Evolutionary conservation across 2,888 invertebrate species (phyloP).

Genomic region (Heliconius cydno): DNA sequence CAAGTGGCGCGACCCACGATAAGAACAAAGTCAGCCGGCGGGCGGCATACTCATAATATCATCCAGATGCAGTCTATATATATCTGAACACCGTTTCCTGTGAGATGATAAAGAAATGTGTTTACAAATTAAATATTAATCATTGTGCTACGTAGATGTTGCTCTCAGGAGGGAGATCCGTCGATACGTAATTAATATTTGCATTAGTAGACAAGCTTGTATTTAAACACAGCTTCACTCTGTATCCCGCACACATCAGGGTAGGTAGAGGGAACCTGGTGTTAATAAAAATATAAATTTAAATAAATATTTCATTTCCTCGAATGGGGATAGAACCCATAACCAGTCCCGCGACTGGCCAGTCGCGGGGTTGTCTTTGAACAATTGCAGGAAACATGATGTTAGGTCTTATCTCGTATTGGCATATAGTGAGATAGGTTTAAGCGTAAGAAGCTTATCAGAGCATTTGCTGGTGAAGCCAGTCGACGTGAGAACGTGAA

Average conservation of each 20-base stretch:
- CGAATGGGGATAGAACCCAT: too few species aligned
- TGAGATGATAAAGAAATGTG: conserved; percentile 58
- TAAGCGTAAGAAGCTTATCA: conserved; percentile 35
- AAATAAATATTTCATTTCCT: too few species aligned
- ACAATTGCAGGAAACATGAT: conserved; percentile 46
- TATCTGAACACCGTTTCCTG: conserved; percentile 63
- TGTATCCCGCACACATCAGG: too few species aligned
- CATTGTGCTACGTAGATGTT: conserved; percentile 33
- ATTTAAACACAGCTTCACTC: too few species aligned
- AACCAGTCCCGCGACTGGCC: too few species aligned
- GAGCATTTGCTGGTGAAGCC: conserved; percentile 36
- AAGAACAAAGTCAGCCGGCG: conserved; percentile 62
- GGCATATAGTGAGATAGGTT: conserved; percentile 35
- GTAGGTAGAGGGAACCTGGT: too few species aligned
- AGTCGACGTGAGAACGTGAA: conserved; percentile 64
- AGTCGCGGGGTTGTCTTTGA: neutral
- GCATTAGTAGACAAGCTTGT: neutral
- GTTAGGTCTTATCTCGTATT: conserved; percentile 36
- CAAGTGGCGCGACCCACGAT: conserved; percentile 59
- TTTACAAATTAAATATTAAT: conserved; percentile 57
- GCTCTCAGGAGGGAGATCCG: neutral
- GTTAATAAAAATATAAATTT: too few species aligned
- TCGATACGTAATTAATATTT: conserved; percentile 11
- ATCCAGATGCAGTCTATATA: conserved; percentile 58
- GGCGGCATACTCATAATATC: conserved; percentile 46